Conservation (phyloP, 1,140 invertebrate genomes). For the Venustaconcha ellipsiformis region DNA sequence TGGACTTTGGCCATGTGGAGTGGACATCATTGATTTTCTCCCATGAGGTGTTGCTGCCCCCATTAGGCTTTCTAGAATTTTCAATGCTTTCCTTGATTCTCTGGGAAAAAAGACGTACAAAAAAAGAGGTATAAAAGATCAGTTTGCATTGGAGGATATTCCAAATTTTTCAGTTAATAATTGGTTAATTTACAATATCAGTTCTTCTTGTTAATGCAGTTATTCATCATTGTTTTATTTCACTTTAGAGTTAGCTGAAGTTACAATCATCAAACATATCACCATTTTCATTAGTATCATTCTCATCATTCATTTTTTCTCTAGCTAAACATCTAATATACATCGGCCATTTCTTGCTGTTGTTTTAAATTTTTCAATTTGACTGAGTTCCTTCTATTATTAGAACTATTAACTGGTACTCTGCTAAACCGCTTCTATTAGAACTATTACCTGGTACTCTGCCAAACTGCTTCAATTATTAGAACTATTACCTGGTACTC, state of each 20-base stretch:
- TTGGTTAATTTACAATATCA: not conserved
- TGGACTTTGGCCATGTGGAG: slow-evolving; percentile 20
- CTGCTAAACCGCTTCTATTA: no score
- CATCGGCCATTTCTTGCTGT: no score
- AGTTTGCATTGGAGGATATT: not conserved
- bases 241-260: not conserved
- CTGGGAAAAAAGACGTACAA: slow-evolving; percentile 18
- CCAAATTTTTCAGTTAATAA: not conserved
- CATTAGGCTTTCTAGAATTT: slow-evolving; percentile 37
- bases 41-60: not conserved
- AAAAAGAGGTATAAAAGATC: not conserved
- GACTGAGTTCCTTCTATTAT: no score
- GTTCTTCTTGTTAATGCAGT: no score
- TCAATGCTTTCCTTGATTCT: slow-evolving; percentile 52
- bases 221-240: not conserved
- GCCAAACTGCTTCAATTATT: no score
- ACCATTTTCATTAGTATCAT: no score
- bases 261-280: not conserved
- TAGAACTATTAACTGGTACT: no score
- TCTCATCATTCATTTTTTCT: no score
- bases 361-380: no score
- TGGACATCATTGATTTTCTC: slow-evolving; percentile 29
- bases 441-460: no score
- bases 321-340: no score
- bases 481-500: no score